phyloP scores from a whole-genome alignment of 2,113 vertebrate species.

The Reinhardtius hippoglossoides region DNA sequence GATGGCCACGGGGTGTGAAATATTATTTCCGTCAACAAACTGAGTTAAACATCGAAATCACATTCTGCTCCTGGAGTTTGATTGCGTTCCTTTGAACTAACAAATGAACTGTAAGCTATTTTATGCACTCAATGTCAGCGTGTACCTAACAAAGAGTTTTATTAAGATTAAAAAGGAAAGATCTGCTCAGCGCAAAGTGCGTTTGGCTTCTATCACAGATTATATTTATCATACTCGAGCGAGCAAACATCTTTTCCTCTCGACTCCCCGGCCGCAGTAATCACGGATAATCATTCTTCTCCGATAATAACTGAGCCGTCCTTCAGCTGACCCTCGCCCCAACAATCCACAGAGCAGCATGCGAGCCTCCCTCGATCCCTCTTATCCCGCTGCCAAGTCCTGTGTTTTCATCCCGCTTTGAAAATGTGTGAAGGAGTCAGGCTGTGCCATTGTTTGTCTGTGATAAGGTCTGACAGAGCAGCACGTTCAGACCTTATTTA shows the following conservation, averaged over 20 bases:
- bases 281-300: conserved; percentile 17
- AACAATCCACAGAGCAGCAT: conserved; percentile 33
- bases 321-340: conserved; percentile 45
- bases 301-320: conserved; percentile 38
- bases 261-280: conserved; percentile 1
- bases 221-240: not conserved
- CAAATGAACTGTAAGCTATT: conserved; percentile 22
- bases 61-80: conserved; percentile 2
- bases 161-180: not conserved
- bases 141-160: not conserved
- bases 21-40: conserved; percentile 44
- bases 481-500: not conserved
- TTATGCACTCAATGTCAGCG: not conserved
- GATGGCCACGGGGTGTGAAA: conserved; percentile 46
- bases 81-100: conserved; percentile 37
- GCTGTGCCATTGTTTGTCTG: conserved; percentile 53
- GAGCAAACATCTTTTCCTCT: conserved; percentile 10
- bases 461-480: conserved; percentile 42
- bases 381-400: conserved; percentile 58
- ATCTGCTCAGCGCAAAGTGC: not conserved
- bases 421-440: conserved; percentile 47
- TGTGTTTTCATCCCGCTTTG: conserved; percentile 51
- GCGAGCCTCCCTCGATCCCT: conserved; percentile 37
- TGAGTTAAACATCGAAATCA: conserved; percentile 60
- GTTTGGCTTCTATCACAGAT: not conserved